Percentiles rank a stretch among this genome's conserved stretches.
Evolutionary conservation across 2,888 invertebrate species (phyloP).

Genomic region (Hypercompe scribonia): DNA sequence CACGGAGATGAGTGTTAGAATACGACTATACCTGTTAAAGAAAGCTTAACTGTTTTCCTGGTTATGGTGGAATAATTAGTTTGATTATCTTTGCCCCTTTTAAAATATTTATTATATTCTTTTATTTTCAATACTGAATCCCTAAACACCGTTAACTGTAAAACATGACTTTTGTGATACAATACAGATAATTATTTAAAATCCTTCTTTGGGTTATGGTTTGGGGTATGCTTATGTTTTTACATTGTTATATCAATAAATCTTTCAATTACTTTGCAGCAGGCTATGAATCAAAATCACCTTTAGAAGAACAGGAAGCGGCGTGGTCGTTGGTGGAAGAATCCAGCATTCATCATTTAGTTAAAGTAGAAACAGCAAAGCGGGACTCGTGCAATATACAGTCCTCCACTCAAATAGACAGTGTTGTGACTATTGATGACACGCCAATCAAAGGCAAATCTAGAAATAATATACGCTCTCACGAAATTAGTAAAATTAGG

Average conservation of each 20-base stretch:
- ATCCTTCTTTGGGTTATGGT: background rate
- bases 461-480: constrained; percentile 63
- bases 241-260: background rate
- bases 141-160: too few relatives aligned
- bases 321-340: constrained; percentile 74
- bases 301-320: constrained; percentile 51
- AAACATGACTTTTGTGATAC: background rate
- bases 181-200: background rate
- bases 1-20: too few relatives aligned
- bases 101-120: too few relatives aligned
- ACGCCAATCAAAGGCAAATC: constrained; percentile 76
- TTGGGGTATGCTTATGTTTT: background rate
- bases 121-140: too few relatives aligned
- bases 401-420: constrained; percentile 64
- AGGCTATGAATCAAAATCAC: constrained; percentile 65
- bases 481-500: constrained; percentile 81
- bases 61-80: too few relatives aligned
- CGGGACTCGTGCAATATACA: constrained; percentile 56
- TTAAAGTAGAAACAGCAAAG: constrained; percentile 60
- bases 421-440: constrained; percentile 61
- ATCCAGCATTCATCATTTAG: constrained; percentile 63
- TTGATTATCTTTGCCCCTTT: too few relatives aligned
- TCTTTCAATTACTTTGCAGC: constrained; percentile 57
- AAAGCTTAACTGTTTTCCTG: too few relatives aligned
- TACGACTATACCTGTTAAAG: too few relatives aligned